These are phyloP conservation scores for Hypena proboscidalis DNA, from an alignment of 2,888 invertebrate genomes.

Conservation along the genomic window DNA sequence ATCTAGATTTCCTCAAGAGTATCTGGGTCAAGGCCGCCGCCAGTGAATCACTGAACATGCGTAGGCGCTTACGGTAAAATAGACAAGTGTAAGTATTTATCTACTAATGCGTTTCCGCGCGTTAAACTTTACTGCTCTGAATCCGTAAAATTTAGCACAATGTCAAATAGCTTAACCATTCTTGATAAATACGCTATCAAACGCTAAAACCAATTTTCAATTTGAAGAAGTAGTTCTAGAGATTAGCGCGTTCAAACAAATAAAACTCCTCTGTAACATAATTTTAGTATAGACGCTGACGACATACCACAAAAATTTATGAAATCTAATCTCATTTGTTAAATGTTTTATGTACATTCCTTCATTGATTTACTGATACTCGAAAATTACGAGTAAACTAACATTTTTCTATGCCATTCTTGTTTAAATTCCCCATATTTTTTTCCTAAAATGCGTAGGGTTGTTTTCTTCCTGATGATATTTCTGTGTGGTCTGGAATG, in stretches of 20 bases:
- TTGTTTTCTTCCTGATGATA: conserved; percentile 33
- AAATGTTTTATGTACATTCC: conserved; percentile 35
- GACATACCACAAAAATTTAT: conserved; percentile 23
- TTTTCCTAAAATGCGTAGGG: conserved; percentile 14
- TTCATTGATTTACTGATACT: conserved; percentile 25
- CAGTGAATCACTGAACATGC: conserved; percentile 24
- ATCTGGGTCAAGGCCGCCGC: conserved; percentile 31
- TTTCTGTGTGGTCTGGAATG: conserved; percentile 18
- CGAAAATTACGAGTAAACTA: conserved; percentile 17
- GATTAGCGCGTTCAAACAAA: too few species aligned
- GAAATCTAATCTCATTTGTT: conserved; percentile 17
- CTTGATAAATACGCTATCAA: too few species aligned
- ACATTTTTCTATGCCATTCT: conserved; percentile 5
- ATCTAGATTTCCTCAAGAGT: conserved; percentile 21
- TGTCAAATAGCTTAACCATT: too few species aligned
- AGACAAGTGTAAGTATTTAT: conserved; percentile 5
- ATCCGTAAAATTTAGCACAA: too few species aligned
- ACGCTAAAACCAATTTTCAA: too few species aligned
- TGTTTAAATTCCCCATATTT: conserved; percentile 27
- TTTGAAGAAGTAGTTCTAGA: too few species aligned
- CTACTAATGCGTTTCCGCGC: too few species aligned
- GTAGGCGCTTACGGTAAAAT: conserved; percentile 7
- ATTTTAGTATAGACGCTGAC: conserved; percentile 24
- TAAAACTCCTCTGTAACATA: too few species aligned
- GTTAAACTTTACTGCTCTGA: too few species aligned